Evolutionary conservation across 2,888 invertebrate genomes (phyloP), one percentile per base, ranked within the genome.

Genomic region (Muscina levida): DNA sequence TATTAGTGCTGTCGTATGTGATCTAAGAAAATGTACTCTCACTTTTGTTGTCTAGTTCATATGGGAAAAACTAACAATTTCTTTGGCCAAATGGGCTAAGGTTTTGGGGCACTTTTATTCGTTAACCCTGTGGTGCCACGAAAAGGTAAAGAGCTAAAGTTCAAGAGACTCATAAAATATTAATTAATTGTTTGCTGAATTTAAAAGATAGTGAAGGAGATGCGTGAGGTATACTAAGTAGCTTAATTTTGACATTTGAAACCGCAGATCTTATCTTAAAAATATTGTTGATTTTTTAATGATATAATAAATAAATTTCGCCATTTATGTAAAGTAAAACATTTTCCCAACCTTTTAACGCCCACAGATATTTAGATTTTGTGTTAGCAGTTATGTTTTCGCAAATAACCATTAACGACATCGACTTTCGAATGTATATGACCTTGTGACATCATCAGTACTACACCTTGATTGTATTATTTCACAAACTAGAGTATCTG

Each of bases 31-130:
- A 39, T 22, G 5, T 59, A 62, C 62, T 62, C 62, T 62, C 62
- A 62, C 62, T 62, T 62, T 62, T 42, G 39, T 22, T 22, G 22
- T 24, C n/a, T n/a, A n/a, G n/a, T n/a, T n/a, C 24, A 39, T 8
- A 39, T 19, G 62, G 15, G 11, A 2, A 13, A 6, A 57, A 57
- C 1, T 19, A 24, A 19, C 5, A 57, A 57, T 17, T 59, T 48
- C 17, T 6, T 42, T 42, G 62, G 22, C 22, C 15, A 3, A 2
- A 53, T 53, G 24, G 10, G 48, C 39, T 59, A 59, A 59, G 59
- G 59, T 59, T 19, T 59, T 19, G 37, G 59, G 11, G 37, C 19
- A 59, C 3, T 31, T 31, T 31, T 56, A 11, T 42, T 19, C 6
- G 22, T 62, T 42, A 42, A 42, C 62, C 62, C 39, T 62, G 62